Base-by-base conservation (phyloP, 1,140 invertebrate genomes). In the Callitettix versicolor region DNA sequence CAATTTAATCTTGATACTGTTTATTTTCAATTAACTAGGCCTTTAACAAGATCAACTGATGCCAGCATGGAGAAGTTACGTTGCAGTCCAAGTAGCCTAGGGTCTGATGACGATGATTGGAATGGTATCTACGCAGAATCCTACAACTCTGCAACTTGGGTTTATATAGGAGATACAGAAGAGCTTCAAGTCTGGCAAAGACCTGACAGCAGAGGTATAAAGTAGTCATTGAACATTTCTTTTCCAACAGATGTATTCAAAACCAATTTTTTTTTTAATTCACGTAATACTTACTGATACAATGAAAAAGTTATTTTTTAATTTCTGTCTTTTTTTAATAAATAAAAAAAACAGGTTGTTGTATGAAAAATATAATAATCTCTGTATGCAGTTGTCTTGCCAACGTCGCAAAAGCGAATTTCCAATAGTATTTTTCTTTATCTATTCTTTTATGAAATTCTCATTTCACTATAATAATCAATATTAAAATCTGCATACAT, bases 141-240 rank as follows among this genome's bases (percentile, higher is more conserved):
- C 49, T 88, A 85, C 64, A 75, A 74, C n/a, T 76, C 74, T 34
- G 77, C 76, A 5, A 76, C 79, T 22, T 91, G 87, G 80, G 82
- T 88, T 17, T 84, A 85, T 59, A 81, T 89, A 40, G 79, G 83
- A 0, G 84, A 87, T 57, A 70, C 77, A 26, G 85, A 88, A 57
- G 82, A 85, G 60, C 72, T 80, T 58, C 74, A 75, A 60, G 77
- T 83, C 7, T 88, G 84, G 84, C 76, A 74, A 15, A 74, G 78
- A 62, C 71, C 78, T n/a, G 73, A 77, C 42, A 69, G 38, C 18
- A 46, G 40, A 59, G 58, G 53, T 59, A 51, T 46, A n/a, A n/a
- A n/a, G 17, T 34, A 21, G 34, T 34, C 14, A 34, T 34, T 7
- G 14, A 34, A 14, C 33, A 34, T 34, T 34, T 20, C 12, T 43